Percentiles rank a stretch among this genome's conserved stretches.
These are phyloP conservation scores for Cyprichromis sp. DNA, from an alignment of 2,113 vertebrate genomes.

Conservation along the genomic window DNA sequence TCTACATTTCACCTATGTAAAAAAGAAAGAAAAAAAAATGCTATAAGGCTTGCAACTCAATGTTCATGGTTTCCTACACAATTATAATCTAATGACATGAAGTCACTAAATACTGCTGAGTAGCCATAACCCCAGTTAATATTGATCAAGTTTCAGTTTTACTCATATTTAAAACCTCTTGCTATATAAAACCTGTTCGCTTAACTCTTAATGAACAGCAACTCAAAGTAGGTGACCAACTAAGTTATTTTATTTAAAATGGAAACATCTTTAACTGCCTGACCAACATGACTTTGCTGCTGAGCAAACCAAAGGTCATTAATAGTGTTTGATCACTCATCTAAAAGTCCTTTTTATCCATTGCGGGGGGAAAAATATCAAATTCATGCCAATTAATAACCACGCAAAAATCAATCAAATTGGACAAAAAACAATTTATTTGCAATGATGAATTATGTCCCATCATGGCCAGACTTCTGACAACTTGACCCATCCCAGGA, in stretches of 20 bases:
- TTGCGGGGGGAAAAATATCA: accelerated
- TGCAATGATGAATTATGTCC: slow-evolving; percentile 20
- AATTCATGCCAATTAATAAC: not conserved
- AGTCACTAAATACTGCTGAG: not conserved
- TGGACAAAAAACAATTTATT: slow-evolving; percentile 57
- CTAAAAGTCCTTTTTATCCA: not conserved
- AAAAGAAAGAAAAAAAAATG: accelerated
- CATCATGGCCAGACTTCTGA: slow-evolving; percentile 7
- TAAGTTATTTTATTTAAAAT: not conserved
- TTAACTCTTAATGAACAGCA: not conserved
- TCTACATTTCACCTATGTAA: not conserved
- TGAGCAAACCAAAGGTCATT: not conserved
- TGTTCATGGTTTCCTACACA: accelerated
- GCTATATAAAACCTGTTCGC: not conserved
- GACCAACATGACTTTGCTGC: not conserved
- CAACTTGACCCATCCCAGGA: not conserved
- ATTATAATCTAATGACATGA: not conserved
- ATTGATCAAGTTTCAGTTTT: not conserved
- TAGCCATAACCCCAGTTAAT: not conserved
- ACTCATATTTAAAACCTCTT: not conserved
- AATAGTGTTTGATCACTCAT: not conserved
- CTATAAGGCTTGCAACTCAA: not conserved
- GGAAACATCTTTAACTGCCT: not conserved
- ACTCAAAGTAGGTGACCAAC: not conserved
- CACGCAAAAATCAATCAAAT: not conserved